phyloP scores from a whole-genome alignment of 2,113 vertebrate species.

The Neotoma lepida region DNA sequence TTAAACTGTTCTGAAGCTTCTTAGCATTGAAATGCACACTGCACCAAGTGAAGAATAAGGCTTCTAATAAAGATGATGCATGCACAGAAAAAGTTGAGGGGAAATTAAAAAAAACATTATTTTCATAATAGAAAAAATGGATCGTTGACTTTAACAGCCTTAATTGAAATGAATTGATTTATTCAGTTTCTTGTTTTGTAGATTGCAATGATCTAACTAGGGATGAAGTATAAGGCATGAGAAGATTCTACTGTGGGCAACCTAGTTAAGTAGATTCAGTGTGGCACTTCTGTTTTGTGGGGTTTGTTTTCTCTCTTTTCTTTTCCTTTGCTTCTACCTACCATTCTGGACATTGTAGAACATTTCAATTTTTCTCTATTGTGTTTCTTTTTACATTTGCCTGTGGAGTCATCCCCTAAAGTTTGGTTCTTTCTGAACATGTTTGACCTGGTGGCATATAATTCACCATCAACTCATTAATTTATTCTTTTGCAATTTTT shows the following conservation, averaged over 20 bases:
- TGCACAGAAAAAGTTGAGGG: not conserved
- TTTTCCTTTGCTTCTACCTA: not conserved
- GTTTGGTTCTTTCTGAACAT: not conserved
- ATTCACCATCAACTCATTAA: not conserved
- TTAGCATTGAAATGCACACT: not conserved
- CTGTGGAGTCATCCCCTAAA: not conserved
- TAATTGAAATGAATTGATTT: slow-evolving; percentile 30
- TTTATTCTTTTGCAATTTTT: not conserved
- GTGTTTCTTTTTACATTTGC: not conserved
- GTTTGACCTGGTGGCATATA: slow-evolving; percentile 14
- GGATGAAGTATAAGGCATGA: not conserved
- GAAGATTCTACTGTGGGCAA: not conserved
- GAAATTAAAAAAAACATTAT: not conserved
- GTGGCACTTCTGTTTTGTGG: not conserved
- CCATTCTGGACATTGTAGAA: not conserved
- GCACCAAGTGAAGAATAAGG: not conserved
- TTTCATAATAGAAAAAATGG: not conserved
- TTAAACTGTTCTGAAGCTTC: not conserved
- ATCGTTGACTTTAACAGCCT: not conserved
- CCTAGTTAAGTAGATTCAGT: not conserved
- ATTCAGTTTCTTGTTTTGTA: slow-evolving; percentile 5
- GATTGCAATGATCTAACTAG: not conserved
- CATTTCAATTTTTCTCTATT: not conserved
- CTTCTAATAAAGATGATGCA: not conserved
- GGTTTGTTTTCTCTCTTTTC: not conserved